A percentile compares a stretch with the other conserved stretches of the same genome.
Conservation (phyloP, 2,797 vertebrate genomes). For the Morus bassanus region DNA sequence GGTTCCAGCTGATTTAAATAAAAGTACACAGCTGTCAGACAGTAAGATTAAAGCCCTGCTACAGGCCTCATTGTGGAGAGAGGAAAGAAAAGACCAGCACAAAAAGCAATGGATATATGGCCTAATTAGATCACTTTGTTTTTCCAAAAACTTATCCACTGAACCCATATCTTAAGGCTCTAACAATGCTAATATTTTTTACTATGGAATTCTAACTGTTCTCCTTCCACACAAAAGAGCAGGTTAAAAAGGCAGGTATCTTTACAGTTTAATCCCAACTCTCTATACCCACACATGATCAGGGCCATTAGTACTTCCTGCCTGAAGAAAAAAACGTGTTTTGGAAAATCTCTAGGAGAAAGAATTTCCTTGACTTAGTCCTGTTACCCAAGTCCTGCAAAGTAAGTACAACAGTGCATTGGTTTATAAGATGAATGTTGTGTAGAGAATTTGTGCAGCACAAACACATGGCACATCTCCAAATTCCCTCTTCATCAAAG, state of each 20-base stretch:
- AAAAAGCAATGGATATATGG: not conserved
- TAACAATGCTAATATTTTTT: not conserved
- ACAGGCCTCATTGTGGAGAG: not conserved
- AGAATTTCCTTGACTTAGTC: not conserved
- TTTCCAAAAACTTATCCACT: not conserved
- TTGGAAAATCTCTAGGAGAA: not conserved
- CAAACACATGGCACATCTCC: not conserved
- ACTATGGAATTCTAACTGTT: not conserved
- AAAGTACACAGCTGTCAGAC: constrained; percentile 55
- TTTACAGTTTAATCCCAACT: not conserved
- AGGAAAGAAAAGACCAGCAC: not conserved
- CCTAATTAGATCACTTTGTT: constrained; percentile 7
- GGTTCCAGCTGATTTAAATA: constrained; percentile 61
- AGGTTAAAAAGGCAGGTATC: not conserved
- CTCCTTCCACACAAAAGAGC: not conserved
- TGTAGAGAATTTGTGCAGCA: not conserved
- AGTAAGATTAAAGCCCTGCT: constrained; percentile 33
- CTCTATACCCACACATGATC: not conserved
- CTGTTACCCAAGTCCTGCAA: not conserved
- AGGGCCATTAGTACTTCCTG: not conserved
- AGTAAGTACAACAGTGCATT: not conserved
- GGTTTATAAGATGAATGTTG: not conserved
- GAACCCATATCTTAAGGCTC: not conserved
- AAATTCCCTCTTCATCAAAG: not conserved
- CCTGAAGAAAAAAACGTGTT: not conserved